Evolutionary conservation across 2,888 invertebrate species (phyloP).

Genomic region (Drosophila colorata): DNA sequence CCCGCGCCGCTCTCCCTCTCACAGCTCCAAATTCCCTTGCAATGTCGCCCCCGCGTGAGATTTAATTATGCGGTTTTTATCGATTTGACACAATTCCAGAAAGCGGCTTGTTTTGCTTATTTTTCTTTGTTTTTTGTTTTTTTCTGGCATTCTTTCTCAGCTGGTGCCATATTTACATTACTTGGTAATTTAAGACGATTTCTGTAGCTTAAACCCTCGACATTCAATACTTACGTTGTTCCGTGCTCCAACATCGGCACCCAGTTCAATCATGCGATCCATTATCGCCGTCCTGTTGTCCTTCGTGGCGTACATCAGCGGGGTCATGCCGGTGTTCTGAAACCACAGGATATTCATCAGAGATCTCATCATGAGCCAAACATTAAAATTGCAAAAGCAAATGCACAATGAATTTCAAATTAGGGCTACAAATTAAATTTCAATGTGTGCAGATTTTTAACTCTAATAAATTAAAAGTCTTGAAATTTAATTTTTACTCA

Average conservation of each 20-base stretch:
- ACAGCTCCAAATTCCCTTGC: conserved; percentile 2
- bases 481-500: no score
- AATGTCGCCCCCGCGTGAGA: conserved; percentile 61
- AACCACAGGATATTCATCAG: conserved; percentile 62
- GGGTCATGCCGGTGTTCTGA: conserved; percentile 96
- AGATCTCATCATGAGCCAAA: neutral
- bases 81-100: conserved; percentile 82
- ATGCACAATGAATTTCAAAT: neutral
- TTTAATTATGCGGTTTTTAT: conserved; percentile 82
- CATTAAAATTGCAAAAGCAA: neutral
- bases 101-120: conserved; percentile 42
- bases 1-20: neutral
- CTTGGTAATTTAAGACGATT: conserved; percentile 50
- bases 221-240: conserved; percentile 91
- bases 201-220: conserved; percentile 8
- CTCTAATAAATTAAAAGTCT: no score
- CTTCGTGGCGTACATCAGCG: conserved; percentile 97
- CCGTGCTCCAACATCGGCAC: conserved; percentile 95
- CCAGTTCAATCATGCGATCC: conserved; percentile 96
- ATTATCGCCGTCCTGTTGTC: conserved; percentile 96
- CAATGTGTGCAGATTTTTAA: neutral
- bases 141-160: conserved; percentile 29
- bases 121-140: conserved; percentile 32
- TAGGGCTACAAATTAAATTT: neutral
- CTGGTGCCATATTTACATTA: conserved; percentile 15